These are phyloP conservation scores for Alectoris magna DNA, from an alignment of 2,797 vertebrate genomes.

Conservation along the genomic window DNA sequence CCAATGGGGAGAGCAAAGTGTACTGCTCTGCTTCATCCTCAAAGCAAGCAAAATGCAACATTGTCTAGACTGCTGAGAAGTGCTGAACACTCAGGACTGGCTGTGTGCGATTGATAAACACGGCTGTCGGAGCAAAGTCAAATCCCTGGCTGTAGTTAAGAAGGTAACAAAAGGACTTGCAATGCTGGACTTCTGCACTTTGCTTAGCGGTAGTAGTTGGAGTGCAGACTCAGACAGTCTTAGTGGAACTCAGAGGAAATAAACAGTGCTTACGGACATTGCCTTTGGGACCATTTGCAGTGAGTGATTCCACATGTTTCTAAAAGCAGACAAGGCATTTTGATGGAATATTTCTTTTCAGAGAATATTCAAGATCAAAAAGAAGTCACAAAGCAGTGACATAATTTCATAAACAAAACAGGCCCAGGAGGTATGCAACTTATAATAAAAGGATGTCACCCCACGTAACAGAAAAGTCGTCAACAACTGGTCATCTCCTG, in stretches of 20 bases:
- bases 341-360: background rate
- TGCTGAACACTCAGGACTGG: background rate
- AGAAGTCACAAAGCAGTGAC: background rate
- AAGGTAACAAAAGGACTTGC: background rate
- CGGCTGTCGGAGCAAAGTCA: background rate
- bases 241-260: background rate
- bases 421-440: background rate
- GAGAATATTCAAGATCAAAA: background rate
- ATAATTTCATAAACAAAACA: background rate
- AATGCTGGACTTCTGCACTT: background rate
- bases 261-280: background rate
- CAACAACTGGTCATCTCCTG: background rate
- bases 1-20: background rate
- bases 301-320: background rate
- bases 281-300: background rate
- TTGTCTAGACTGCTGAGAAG: background rate
- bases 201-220: background rate
- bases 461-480: background rate
- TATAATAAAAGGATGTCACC: background rate
- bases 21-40: background rate
- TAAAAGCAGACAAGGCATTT: background rate
- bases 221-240: background rate
- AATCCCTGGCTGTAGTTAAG: background rate
- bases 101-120: rapidly evolving
- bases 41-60: background rate